phyloP scores from a whole-genome alignment of 2,113 vertebrate species.

The Pionites leucogaster region DNA sequence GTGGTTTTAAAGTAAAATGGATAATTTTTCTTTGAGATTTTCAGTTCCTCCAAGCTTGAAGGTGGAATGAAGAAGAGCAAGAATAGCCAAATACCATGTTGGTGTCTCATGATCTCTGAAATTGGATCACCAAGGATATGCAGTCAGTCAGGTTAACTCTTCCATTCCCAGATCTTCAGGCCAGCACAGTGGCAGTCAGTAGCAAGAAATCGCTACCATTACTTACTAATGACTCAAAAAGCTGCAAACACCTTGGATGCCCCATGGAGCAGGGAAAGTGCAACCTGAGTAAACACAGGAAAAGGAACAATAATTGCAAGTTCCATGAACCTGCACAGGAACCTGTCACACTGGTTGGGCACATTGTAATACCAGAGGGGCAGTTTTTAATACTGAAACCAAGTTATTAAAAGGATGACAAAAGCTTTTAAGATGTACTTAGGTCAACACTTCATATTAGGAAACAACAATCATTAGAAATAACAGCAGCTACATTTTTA shows the following conservation, averaged over 20 bases:
- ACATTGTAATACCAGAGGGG: not conserved
- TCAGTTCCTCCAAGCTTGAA: not conserved
- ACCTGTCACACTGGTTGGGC: not conserved
- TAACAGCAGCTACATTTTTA: not conserved
- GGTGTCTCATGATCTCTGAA: not conserved
- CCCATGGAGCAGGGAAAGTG: not conserved
- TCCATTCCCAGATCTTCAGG: not conserved
- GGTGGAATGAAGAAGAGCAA: slow-evolving; percentile 17
- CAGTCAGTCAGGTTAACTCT: not conserved
- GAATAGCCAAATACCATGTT: not conserved
- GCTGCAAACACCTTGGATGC: not conserved
- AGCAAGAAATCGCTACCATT: not conserved
- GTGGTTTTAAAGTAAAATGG: not conserved
- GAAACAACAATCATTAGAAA: not conserved
- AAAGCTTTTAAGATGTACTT: not conserved
- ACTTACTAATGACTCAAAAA: not conserved
- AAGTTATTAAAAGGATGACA: not conserved
- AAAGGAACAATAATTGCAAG: not conserved
- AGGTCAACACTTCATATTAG: not conserved
- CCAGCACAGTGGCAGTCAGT: not conserved
- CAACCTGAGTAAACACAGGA: not conserved
- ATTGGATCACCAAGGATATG: not conserved
- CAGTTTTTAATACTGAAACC: not conserved
- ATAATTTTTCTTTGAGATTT: not conserved
- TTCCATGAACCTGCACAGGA: not conserved